These are phyloP conservation scores for Pavo muticus DNA, from an alignment of 2,113 vertebrate genomes.

Conservation along the genomic window DNA sequence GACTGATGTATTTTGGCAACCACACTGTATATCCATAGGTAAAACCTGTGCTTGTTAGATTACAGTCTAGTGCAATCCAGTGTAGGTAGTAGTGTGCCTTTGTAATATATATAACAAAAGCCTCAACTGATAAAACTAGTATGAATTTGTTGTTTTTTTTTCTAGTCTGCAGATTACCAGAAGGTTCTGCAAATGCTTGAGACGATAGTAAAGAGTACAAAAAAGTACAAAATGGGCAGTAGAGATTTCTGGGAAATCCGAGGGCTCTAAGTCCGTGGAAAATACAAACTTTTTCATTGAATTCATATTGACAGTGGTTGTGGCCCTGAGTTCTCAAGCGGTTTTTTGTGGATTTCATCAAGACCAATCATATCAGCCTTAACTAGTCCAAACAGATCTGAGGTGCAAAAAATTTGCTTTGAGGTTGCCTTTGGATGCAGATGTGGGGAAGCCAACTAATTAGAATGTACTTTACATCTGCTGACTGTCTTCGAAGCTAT, in stretches of 20 bases:
- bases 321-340: conserved; percentile 8
- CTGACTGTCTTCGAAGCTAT: conserved; percentile 27
- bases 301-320: not conserved
- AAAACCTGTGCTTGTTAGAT: conserved; percentile 30
- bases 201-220: not conserved
- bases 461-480: conserved; percentile 38
- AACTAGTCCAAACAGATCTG: conserved; percentile 21
- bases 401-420: not conserved
- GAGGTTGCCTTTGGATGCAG: conserved; percentile 57
- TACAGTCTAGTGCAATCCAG: conserved; percentile 3
- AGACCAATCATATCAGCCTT: not conserved
- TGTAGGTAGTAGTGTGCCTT: not conserved
- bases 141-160: not conserved
- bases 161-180: conserved; percentile 50
- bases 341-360: conserved; percentile 45
- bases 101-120: not conserved
- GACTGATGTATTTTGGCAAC: conserved; percentile 68
- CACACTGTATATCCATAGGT: conserved; percentile 73
- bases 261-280: not conserved
- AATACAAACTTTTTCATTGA: not conserved
- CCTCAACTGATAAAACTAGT: not conserved
- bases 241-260: conserved; percentile 21
- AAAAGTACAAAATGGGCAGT: not conserved
- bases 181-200: conserved; percentile 48
- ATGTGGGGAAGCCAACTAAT: conserved; percentile 56